Evolutionary conservation across 1,140 invertebrate species (phyloP), one percentile per base, ranked within the genome.

Genomic region (Calephelis virginiensis): DNA sequence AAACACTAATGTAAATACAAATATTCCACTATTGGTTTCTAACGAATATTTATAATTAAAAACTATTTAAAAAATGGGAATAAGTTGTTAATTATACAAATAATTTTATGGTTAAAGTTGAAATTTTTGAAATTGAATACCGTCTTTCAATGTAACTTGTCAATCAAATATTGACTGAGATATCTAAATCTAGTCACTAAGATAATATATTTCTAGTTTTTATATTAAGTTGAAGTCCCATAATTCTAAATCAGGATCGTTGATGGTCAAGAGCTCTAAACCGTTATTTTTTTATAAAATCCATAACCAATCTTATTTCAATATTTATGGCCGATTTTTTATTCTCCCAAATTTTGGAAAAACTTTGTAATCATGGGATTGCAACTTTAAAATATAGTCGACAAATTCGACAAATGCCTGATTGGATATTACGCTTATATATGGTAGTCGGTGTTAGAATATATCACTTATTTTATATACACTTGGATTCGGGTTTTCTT

Each of bases 391-490:
- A 60, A 66, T 14, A 17, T 66, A 40, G 53, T 53, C 64, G 67
- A 59, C 28, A 62, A 45, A 61, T 61, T 61, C 50, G 60, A 66
- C 63, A 64, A 37, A 48, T 62, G 82, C 82, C 83, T 86, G 82
- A 86, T 75, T 73, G 77, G 75, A 77, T 70, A 77, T 76, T 86
- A 86, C 83, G 82, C 81, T 84, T 83, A 84, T 86, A 84, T 80
- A 78, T 78, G 68, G 73, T 79, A 78, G 75, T 77, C 65, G 71
- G 62, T 80, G 66, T 79, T 64, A 64, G 63, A 64, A 45, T 61
- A 45, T 45, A 61, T 53, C 50, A 53, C 50, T 28, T 53, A 53
- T 53, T 53, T 53, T 53, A 28, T 53, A 53, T 17, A 53, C 50
- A 53, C 50, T 53, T 53, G 17, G 50, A 53, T 53, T 53, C 50